These are phyloP conservation scores for Drepanosiphum platanoidis DNA, from an alignment of 2,888 invertebrate species.

Conservation along the genomic window DNA sequence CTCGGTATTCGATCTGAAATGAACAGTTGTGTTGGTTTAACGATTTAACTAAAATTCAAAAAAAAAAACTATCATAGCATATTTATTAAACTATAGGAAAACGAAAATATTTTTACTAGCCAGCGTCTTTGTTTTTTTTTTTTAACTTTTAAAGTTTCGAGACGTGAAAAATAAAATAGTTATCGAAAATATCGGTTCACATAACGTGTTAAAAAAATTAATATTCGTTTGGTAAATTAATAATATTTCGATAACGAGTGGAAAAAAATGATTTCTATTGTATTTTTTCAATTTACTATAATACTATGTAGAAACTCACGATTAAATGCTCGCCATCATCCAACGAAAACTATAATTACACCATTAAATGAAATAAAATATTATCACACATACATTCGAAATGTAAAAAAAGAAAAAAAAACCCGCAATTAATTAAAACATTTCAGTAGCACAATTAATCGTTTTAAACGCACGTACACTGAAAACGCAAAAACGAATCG, in stretches of 20 bases:
- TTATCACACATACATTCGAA: neutral
- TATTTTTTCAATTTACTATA: neutral
- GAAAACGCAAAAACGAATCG: constrained; percentile 23
- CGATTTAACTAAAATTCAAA: neutral
- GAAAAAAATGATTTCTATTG: neutral
- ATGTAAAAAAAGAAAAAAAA: constrained; percentile 8
- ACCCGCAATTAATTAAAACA: neutral
- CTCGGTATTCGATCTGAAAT: neutral
- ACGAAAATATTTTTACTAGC: neutral
- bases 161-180: neutral
- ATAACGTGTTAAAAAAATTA: neutral
- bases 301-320: neutral
- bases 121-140: neutral
- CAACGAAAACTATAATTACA: constrained; percentile 10
- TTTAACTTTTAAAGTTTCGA: neutral
- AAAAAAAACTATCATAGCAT: too few relatives aligned
- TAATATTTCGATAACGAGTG: neutral
- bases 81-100: neutral
- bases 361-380: neutral
- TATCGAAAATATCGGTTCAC: neutral
- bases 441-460: neutral
- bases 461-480: neutral
- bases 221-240: neutral
- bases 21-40: neutral
- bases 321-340: constrained; percentile 28